Base-by-base conservation (phyloP, 1,140 invertebrate genomes). In the Dermatophagoides farinae region DNA sequence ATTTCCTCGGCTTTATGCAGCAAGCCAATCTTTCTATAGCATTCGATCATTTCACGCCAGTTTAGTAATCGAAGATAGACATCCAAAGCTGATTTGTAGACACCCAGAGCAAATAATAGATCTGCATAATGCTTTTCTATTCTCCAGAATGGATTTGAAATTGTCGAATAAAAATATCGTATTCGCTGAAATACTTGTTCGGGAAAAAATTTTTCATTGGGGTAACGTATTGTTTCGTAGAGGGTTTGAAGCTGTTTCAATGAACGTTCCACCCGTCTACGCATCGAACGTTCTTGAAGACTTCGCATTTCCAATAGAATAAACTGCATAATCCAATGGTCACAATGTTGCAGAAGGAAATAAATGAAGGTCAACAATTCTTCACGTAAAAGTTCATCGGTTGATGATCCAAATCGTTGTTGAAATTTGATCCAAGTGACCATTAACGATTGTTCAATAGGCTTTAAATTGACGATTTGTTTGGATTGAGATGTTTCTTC, bases 41-140 rank as follows among this genome's bases (percentile, higher is more conserved):
- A 97, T 1, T 78, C 76, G 62, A 97, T 87, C 18, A 91, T 85
- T 69, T 93, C 81, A 66, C 95, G 86, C 91, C 90, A 97, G n/a
- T 85, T 71, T 62, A 86, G 76, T 11, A 93, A 74, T 51, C 79
- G 73, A 22, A 84, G 74, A 71, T 82, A 96, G 39, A 90, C 74
- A 65, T 93, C 86, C 16, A 97, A 74, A 37, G 90, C 90, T 31
- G 80, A 80, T 69, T 90, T 90, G 0, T 84, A 77, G 60, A 85
- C 76, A 31, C 89, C 89, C 38, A 95, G 68, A 65, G 80, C 82
- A 0, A 88, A 66, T 66, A 90, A 78, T 22, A 90, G 64, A 64
- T 85, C 79, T 1, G 84, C 89, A 41, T 90, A 73, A 59, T 83
- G 79, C 65, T 80, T 77, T 71, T 86, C 78, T 62, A 86, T 77